These are phyloP conservation scores for Rhynchophorus ferrugineus DNA, from an alignment of 1,140 invertebrate genomes.

Conservation along the genomic window DNA sequence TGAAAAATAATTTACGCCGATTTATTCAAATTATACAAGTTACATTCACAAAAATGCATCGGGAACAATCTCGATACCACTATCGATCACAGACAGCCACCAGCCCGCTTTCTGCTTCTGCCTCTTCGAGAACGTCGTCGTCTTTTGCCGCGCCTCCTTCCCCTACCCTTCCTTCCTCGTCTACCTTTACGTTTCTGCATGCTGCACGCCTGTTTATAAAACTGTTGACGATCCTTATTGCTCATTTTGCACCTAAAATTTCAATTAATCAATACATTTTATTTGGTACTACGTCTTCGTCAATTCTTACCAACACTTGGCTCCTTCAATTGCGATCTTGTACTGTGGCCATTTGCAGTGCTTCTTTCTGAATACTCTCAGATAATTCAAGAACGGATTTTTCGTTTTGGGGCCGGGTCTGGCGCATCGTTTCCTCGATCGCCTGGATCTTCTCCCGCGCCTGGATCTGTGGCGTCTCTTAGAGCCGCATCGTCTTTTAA, in stretches of 20 bases:
- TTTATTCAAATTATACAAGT: too few relatives aligned
- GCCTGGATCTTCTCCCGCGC: background rate
- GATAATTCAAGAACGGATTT: slow-evolving; percentile 21
- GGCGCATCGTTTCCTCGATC: slow-evolving; percentile 10
- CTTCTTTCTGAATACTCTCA: slow-evolving; percentile 18
- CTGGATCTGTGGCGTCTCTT: slow-evolving; percentile 1
- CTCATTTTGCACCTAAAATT: slow-evolving; percentile 20
- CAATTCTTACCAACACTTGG: slow-evolving; percentile 25
- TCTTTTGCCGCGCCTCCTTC: slow-evolving; percentile 11
- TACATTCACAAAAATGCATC: too few relatives aligned
- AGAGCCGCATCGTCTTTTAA: background rate
- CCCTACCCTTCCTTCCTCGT: background rate
- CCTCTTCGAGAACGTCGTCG: slow-evolving; percentile 1
- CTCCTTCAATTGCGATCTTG: slow-evolving; percentile 28
- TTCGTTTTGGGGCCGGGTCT: slow-evolving; percentile 14
- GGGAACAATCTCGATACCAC: too few relatives aligned
- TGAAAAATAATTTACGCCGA: too few relatives aligned
- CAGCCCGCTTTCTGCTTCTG: background rate
- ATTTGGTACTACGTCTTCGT: background rate
- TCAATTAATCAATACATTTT: background rate
- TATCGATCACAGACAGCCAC: background rate
- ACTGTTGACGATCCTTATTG: slow-evolving; percentile 14
- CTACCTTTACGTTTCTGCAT: slow-evolving; percentile 8
- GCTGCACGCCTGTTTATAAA: slow-evolving; percentile 17
- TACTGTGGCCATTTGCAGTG: slow-evolving; percentile 23